Evolutionary conservation across 2,888 invertebrate genomes (phyloP), one percentile per base, ranked within the genome.

Genomic region (Heliconius sara): DNA sequence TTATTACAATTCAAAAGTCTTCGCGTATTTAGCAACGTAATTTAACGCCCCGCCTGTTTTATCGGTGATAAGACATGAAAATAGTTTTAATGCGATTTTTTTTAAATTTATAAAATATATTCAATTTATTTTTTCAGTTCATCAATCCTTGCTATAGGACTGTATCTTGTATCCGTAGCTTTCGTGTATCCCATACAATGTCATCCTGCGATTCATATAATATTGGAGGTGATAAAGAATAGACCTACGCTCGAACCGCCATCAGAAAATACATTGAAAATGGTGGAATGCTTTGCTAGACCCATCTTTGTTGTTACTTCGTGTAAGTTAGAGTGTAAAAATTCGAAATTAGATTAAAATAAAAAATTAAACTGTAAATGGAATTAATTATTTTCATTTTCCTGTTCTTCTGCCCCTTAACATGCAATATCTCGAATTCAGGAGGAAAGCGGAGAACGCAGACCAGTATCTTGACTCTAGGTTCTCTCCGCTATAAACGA

Each of bases 101-200:
- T 34, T 34, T 34, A 6, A 3, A 34, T 34, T 34, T 34, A 34
- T 52, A 19, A 52, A 52, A 52, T 19, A 6, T 52, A 52, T 52
- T 52, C 1, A 60, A 9, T 47, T 34, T 19, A 63, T n/a, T 43
- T 79, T 86, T 85, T 68, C 85, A 91, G 91, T 39, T 67, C 85
- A 67, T 65, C 90, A 16, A 86, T 91, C 83, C 74, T 79, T 0
- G 86, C 89, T 0, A 87, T 91, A 57, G 85, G 82, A 0, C 57
- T 92, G 9, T 92, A 91, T 79, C 22, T 90, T 73, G 57, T 88
- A 3, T 84, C 92, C 0, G 84, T 91, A 30, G 88, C 85, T 10
- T 87, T 89, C 12, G 83, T 89, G 0, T 91, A 88, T 79, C 92
- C 92, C 0, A 85, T 92, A 3, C 92, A 92, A 72, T 90, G 89